phyloP scores from a whole-genome alignment of 2,888 invertebrate genomes.

The Apotomis turbidana region DNA sequence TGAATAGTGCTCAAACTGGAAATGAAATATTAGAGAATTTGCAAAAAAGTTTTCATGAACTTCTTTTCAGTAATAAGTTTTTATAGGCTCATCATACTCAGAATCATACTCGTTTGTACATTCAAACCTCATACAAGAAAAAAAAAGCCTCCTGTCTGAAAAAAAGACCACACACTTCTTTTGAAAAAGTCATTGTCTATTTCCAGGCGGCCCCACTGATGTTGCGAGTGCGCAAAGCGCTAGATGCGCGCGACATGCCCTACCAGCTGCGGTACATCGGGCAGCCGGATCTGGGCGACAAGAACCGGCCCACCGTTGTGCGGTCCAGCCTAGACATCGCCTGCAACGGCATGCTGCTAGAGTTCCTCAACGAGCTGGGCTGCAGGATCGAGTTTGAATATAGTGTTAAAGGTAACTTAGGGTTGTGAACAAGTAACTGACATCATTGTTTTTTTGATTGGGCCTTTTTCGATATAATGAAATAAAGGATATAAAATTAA shows the following conservation, averaged over 20 bases:
- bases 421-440: no score
- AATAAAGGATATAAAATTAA: no score
- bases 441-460: no score
- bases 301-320: slow-evolving; percentile 94
- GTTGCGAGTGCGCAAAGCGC: slow-evolving; percentile 92
- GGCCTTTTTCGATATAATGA: no score
- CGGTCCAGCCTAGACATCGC: slow-evolving; percentile 96
- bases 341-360: slow-evolving; percentile 94
- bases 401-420: slow-evolving; percentile 88
- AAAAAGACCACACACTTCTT: slow-evolving; percentile 15
- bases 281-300: slow-evolving; percentile 94
- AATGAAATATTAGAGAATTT: no score
- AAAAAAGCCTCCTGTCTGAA: no score
- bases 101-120: no score
- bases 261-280: slow-evolving; percentile 97
- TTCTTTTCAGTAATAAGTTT: no score
- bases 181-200: background rate
- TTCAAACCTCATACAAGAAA: no score
- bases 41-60: no score
- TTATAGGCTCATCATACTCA: no score
- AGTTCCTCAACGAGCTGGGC: slow-evolving; percentile 96
- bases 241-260: slow-evolving; percentile 92
- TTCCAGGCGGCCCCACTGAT: slow-evolving; percentile 86
- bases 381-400: slow-evolving; percentile 97
- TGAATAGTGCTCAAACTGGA: no score